Evolutionary conservation across 1,140 invertebrate species (phyloP), one percentile per base, ranked within the genome.

Genomic region (Pectinophora gossypiella): DNA sequence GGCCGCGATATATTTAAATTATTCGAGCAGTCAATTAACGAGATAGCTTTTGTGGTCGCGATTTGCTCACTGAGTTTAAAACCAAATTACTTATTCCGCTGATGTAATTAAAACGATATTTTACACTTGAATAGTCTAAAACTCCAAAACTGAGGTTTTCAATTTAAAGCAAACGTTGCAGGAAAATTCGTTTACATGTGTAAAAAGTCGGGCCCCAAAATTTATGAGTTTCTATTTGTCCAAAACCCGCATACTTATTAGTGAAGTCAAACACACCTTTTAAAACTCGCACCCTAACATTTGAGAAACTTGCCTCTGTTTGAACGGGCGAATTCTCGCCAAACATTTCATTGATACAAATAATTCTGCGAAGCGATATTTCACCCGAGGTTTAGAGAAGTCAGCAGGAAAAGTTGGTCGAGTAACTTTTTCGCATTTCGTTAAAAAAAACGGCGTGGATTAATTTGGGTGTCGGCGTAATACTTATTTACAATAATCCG

Each of bases 401-500:
- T 76, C 62, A 60, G 63, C 68, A 55, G 51, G 51, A 45, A 70
- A 76, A 80, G 72, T 83, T 81, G 52, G 62, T 73, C 78, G 75
- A 68, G 57, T 57, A 86, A 86, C 78, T 86, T 86, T 87, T 79
- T 77, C 66, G 72, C 68, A 65, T 79, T 81, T 81, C 74, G 76
- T 80, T 78, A 76, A 85, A 86, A 84, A 85, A 83, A 84, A 73
- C 61, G 50, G 59, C 66, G 61, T 55, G 73, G 74, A 82, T 85
- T 86, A 87, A 86, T 85, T 76, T 59, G 63, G 74, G 77, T 70
- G 77, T 71, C 61, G 71, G 62, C 54, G 68, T 77, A 72, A 83
- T 82, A 80, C 81, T 85, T 86, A 86, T 86, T 85, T 85, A 86
- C 77, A 86, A 85, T 85, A 84, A 86, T 78, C 81, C 79, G 71